Evolutionary conservation across 1,140 invertebrate species (phyloP).

Genomic region (Drosophila sulfurigaster): DNA sequence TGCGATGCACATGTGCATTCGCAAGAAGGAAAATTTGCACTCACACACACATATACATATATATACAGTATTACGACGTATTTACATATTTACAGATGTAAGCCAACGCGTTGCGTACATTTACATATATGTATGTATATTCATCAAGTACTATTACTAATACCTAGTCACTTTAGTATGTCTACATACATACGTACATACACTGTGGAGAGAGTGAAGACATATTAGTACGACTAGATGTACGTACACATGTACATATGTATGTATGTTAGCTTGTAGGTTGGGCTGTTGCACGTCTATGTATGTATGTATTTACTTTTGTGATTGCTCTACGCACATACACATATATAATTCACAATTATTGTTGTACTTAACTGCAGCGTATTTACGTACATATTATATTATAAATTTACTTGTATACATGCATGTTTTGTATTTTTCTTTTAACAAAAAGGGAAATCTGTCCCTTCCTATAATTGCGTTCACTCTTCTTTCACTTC

Average conservation of each 20-base stretch:
- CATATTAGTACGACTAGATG: constrained; percentile 19
- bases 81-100: constrained; percentile 13
- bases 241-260: constrained; percentile 7
- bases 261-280: constrained; percentile 4
- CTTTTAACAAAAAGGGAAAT: constrained; percentile 31
- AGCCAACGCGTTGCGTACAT: constrained; percentile 1
- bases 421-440: constrained; percentile 1
- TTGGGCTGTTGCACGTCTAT: constrained; percentile 10
- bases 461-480: constrained; percentile 27
- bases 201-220: constrained; percentile 25
- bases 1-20: constrained; percentile 8
- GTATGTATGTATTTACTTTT: constrained; percentile 11
- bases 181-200: constrained; percentile 13
- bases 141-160: constrained; percentile 5
- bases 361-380: constrained; percentile 10
- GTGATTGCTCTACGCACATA: not conserved
- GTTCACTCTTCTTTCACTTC: constrained; percentile 38
- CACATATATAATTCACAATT: constrained; percentile 2
- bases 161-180: constrained; percentile 11
- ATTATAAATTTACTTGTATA: not conserved
- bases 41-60: not conserved
- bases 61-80: not conserved
- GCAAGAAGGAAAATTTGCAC: not conserved
- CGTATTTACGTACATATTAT: not conserved
- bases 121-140: not conserved